phyloP scores from a whole-genome alignment of 2,797 vertebrate genomes.

The Smutsia gigantea region DNA sequence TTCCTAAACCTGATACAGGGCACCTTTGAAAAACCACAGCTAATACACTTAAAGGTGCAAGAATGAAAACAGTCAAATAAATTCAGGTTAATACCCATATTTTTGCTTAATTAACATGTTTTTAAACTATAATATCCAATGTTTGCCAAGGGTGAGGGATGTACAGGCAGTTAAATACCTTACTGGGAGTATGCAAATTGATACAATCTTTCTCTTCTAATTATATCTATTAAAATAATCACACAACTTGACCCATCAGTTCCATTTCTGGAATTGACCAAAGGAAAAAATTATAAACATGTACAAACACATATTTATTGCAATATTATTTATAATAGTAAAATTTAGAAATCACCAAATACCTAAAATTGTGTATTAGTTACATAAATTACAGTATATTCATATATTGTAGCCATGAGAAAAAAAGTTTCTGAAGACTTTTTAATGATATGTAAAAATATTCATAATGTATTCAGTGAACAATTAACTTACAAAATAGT shows the following conservation, averaged over 20 bases:
- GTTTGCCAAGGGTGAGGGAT: not conserved
- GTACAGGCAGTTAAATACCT: not conserved
- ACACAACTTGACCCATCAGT: not conserved
- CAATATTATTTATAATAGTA: not conserved
- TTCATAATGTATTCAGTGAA: not conserved
- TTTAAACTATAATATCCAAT: not conserved
- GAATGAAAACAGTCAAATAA: not conserved
- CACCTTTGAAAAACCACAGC: not conserved
- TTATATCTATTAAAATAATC: not conserved
- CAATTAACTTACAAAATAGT: not conserved
- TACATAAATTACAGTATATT: not conserved
- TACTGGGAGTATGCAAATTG: not conserved
- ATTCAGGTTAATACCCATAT: not conserved
- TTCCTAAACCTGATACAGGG: not conserved
- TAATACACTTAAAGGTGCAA: not conserved
- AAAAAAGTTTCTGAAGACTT: conserved; percentile 1
- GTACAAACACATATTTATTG: not conserved
- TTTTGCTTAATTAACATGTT: not conserved
- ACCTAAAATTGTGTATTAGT: not conserved
- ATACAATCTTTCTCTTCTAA: conserved; percentile 1
- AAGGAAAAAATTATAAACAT: not conserved
- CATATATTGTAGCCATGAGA: not conserved
- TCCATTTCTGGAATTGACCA: not conserved
- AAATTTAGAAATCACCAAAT: conserved; percentile 1
- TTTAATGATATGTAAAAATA: not conserved